Conservation (phyloP, 2,888 invertebrate genomes). For the Agrochola circellaris region DNA sequence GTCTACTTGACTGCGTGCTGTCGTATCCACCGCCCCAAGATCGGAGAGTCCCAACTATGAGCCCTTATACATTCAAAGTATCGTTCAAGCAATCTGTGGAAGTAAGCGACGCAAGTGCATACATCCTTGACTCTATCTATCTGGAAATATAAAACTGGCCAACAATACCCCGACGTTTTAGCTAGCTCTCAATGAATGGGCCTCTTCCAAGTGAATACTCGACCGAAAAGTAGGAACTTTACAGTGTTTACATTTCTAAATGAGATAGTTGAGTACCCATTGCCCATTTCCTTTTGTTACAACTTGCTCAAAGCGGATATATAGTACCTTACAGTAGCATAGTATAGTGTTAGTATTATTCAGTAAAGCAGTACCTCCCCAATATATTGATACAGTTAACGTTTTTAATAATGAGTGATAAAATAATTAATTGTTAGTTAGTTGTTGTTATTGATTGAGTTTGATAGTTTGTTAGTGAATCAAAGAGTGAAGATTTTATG, state of each 20-base stretch:
- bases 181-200: background rate
- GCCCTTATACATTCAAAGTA: background rate
- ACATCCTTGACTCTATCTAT: background rate
- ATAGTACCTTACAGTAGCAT: background rate
- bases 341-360: background rate
- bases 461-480: no score
- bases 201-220: background rate
- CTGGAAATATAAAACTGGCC: background rate
- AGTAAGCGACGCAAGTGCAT: background rate
- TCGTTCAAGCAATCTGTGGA: background rate
- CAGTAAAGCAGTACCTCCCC: background rate
- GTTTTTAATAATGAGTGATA: background rate
- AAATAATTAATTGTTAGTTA: no score
- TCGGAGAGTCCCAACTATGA: no score
- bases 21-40: no score
- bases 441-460: no score
- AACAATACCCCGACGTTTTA: background rate
- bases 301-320: background rate
- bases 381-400: background rate
- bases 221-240: background rate
- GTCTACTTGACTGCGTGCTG: no score
- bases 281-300: constrained; percentile 17
- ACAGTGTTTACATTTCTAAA: constrained; percentile 9
- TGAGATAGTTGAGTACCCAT: background rate
- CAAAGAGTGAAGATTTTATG: background rate